Base-by-base conservation (phyloP, 1,140 invertebrate species). In the Hetaerina americana region DNA sequence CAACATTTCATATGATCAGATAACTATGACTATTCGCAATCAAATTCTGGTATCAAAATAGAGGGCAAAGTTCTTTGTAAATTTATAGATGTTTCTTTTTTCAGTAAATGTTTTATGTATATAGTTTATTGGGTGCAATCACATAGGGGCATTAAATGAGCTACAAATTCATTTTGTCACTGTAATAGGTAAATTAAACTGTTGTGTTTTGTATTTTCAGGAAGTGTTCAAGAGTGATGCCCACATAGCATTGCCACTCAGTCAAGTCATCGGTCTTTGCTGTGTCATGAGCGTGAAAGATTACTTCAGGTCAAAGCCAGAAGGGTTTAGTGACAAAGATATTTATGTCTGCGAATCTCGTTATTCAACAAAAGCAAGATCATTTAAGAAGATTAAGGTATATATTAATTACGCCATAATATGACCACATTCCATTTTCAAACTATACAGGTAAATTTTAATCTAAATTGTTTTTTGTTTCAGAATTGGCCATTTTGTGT, bases 311-410 rank as follows among this genome's bases (percentile, higher is more conserved):
- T 88, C 88, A 78, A 87, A 87, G 74, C 95, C 96, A 0, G 91
- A 94, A 83, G 90, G 88, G 78, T 93, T 95, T 79, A 85, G 88
- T 0, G 94, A 97, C 72, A 95, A 96, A 79, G 96, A 99, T 82
- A 91, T 99, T 0, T 99, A 93, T 79, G 95, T 99, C 0, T 98
- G 97, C 80, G 97, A 99, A 82, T 96, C 94, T 18, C 86, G 96
- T 12, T 99, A 99, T 80, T 93, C 90, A 73, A 89, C 91, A 0
- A 90, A 89, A 77, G 87, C 87, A 25, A 86, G 94, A 74, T 87
- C 89, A 73, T 98, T 98, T 79, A 97, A 97, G 81, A 98, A 98
- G 81, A 94, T 97, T 26, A 98, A 98, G 83, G 88, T 91, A 73
- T 78, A 75, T 24, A 28, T 29, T 68, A 67, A 68, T 26, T 18